phyloP scores from a whole-genome alignment of 1,140 invertebrate genomes.

The Rhopalosiphum padi region DNA sequence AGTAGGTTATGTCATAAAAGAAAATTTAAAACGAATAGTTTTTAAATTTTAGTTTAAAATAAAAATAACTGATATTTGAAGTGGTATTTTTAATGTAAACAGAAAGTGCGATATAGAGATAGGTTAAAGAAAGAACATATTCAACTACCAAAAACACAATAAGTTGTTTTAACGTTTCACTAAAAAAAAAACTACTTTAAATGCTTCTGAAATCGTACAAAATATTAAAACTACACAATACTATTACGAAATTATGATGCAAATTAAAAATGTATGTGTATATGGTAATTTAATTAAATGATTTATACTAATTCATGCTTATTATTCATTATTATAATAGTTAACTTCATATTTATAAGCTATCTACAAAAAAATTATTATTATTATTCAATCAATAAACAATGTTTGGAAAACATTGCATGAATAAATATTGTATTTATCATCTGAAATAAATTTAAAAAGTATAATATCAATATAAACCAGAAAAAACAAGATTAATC shows the following conservation, averaged over 20 bases:
- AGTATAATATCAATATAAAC: neutral
- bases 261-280: too few species aligned
- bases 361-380: too few species aligned
- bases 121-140: neutral
- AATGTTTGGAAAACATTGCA: neutral
- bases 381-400: too few species aligned
- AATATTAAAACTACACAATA: neutral
- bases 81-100: neutral
- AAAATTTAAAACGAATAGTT: neutral
- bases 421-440: neutral
- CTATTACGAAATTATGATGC: neutral
- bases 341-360: too few species aligned
- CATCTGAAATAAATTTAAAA: neutral
- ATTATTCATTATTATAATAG: too few species aligned
- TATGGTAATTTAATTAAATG: too few species aligned
- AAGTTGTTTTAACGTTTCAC: neutral
- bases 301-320: too few species aligned
- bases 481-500: neutral
- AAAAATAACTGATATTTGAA: neutral
- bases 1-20: neutral
- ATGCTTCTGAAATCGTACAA: neutral
- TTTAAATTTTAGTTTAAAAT: neutral
- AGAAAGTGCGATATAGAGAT: neutral
- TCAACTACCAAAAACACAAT: neutral
- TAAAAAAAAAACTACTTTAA: neutral